Conservation (phyloP, 2,888 invertebrate species). For the Epistrophe grossulariae region DNA sequence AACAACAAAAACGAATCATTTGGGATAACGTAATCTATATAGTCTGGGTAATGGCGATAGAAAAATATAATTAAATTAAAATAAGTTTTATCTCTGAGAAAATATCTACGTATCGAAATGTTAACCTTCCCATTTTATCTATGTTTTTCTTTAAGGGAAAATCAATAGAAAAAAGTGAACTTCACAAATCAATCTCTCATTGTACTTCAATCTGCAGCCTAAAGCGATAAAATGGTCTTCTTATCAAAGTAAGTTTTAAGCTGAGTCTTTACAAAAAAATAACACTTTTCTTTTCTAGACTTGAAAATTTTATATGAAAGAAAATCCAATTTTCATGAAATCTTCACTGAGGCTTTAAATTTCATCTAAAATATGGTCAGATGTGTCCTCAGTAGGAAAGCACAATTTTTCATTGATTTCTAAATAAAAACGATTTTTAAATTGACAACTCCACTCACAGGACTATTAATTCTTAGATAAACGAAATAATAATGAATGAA, state of each 20-base stretch:
- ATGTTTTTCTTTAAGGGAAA: too few species aligned
- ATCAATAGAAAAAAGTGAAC: too few species aligned
- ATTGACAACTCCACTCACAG: neutral
- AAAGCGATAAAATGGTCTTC: too few species aligned
- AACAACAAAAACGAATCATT: conserved; percentile 41
- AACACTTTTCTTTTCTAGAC: too few species aligned
- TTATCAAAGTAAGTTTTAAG: too few species aligned
- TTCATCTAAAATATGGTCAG: neutral
- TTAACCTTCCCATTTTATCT: too few species aligned
- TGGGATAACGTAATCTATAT: conserved; percentile 30
- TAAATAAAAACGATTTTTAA: neutral
- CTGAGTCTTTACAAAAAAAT: too few species aligned
- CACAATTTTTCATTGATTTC: neutral
- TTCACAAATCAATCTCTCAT: too few species aligned
- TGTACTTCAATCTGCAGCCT: too few species aligned
- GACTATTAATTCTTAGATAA: conserved; percentile 24
- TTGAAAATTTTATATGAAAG: too few species aligned
- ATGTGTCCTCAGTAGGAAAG: neutral
- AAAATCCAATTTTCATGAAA: too few species aligned
- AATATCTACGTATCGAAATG: too few species aligned
- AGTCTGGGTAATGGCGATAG: neutral
- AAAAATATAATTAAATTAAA: neutral
- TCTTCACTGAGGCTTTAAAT: neutral
- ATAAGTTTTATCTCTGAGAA: neutral
- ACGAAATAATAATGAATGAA: conserved; percentile 55